A percentile compares a stretch with the other conserved stretches of the same genome.
Evolutionary conservation across 2,113 vertebrate species (phyloP).

Genomic region (Gallinago media): DNA sequence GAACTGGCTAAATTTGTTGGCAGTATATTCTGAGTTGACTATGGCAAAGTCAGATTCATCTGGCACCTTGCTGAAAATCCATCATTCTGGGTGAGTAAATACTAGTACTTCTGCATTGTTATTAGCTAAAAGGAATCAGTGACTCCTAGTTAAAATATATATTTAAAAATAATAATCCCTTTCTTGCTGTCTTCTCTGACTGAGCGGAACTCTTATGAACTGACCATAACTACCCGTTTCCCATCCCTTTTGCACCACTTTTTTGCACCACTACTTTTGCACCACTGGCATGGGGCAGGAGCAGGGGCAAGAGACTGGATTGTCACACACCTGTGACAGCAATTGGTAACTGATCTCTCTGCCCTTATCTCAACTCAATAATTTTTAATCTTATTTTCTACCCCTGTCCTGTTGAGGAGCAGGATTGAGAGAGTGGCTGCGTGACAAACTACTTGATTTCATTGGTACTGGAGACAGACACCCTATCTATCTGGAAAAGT

Average conservation of each 20-base stretch:
- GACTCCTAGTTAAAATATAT: neutral
- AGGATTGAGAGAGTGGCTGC: neutral
- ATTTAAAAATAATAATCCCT: neutral
- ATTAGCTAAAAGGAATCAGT: neutral
- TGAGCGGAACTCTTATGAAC: neutral
- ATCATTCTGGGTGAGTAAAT: neutral
- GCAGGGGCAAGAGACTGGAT: too few relatives aligned
- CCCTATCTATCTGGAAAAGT: neutral
- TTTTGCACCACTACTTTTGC: neutral
- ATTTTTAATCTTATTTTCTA: neutral
- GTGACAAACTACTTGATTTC: neutral
- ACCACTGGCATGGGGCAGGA: accelerated
- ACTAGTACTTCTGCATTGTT: neutral
- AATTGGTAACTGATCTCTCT: neutral
- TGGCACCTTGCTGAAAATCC: conserved; percentile 6
- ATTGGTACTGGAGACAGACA: neutral
- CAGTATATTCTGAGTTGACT: neutral
- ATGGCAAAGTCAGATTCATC: neutral
- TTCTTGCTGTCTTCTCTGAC: neutral
- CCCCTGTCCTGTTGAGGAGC: neutral
- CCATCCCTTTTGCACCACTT: neutral
- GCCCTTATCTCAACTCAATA: neutral
- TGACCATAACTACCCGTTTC: neutral
- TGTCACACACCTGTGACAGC: neutral
- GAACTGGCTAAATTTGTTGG: neutral